Evolutionary conservation across 2,113 vertebrate species (phyloP).

Genomic region (Glareola pratincola): DNA sequence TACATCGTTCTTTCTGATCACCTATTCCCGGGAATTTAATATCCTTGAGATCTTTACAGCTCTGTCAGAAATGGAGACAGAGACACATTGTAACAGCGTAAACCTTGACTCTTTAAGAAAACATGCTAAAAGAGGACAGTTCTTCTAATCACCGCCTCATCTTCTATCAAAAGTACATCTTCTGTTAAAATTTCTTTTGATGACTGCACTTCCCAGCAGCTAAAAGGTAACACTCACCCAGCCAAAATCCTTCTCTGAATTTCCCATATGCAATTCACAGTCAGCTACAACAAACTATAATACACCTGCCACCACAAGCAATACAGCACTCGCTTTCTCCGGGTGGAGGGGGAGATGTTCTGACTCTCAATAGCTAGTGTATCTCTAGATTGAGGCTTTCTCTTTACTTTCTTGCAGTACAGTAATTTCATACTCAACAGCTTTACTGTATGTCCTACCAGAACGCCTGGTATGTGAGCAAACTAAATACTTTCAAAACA

Average conservation of each 20-base stretch:
- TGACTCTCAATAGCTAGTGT: not conserved
- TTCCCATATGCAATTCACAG: not conserved
- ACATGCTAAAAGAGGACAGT: not conserved
- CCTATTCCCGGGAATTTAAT: not conserved
- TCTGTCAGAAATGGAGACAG: not conserved
- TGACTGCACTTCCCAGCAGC: not conserved
- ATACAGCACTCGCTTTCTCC: not conserved
- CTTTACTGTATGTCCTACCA: not conserved
- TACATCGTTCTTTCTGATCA: not conserved
- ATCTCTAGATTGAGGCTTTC: not conserved
- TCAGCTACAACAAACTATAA: not conserved
- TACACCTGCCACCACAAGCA: not conserved
- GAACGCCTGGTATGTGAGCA: not conserved
- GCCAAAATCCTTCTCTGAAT: not conserved
- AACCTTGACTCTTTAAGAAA: not conserved
- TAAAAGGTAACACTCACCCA: not conserved
- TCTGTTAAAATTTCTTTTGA: not conserved
- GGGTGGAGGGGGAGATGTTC: not conserved
- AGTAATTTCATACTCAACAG: not conserved
- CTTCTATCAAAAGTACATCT: not conserved
- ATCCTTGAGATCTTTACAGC: not conserved
- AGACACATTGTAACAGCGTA: not conserved
- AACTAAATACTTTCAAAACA: not conserved
- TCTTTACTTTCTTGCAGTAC: not conserved
- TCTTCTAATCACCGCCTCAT: not conserved